These are phyloP conservation scores for Battus philenor DNA, from an alignment of 1,140 invertebrate species.

Conservation along the genomic window DNA sequence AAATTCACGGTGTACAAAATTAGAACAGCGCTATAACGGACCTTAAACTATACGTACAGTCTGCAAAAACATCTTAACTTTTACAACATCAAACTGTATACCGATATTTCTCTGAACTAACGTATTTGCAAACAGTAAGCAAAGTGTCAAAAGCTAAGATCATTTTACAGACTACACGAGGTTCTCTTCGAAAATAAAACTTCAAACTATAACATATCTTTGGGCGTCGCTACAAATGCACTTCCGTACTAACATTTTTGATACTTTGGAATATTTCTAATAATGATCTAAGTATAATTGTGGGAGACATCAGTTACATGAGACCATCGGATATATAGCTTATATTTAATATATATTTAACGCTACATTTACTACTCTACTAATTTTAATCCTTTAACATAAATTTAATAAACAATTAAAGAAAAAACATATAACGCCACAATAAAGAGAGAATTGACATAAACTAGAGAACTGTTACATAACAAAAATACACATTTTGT, in stretches of 20 bases:
- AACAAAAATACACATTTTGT: no score
- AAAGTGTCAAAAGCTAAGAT: background rate
- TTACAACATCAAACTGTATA: no score
- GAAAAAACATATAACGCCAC: background rate
- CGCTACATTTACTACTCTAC: background rate
- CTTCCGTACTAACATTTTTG: constrained; percentile 51
- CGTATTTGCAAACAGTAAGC: no score
- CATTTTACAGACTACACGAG: background rate
- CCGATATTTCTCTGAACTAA: no score
- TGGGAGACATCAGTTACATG: background rate
- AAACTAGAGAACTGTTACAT: no score
- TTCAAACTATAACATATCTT: constrained; percentile 21
- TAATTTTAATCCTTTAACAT: background rate
- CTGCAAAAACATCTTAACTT: constrained; percentile 7
- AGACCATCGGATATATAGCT: constrained; percentile 3
- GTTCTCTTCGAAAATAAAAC: background rate
- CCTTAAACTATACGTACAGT: constrained; percentile 10
- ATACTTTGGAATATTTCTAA: constrained; percentile 28
- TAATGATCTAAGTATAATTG: background rate
- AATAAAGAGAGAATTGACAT: no score
- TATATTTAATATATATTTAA: background rate
- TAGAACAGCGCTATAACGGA: constrained; percentile 15
- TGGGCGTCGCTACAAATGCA: constrained; percentile 43
- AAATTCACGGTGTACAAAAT: constrained; percentile 28
- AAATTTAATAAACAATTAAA: constrained; percentile 3